phyloP scores from a whole-genome alignment of 2,113 vertebrate genomes.

The Aspidoscelis tigris region DNA sequence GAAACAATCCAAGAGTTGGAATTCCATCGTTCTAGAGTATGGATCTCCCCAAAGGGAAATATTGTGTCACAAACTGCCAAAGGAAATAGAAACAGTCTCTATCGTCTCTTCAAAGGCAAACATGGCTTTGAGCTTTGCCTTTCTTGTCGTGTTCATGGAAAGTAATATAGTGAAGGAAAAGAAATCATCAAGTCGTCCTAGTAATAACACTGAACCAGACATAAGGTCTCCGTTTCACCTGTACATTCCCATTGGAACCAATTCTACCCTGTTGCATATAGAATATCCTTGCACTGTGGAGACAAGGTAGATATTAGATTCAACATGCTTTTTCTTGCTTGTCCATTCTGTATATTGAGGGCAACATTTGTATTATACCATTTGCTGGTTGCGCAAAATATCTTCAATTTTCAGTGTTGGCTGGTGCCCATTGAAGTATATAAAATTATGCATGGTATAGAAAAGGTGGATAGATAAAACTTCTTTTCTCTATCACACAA shows the following conservation, averaged over 20 bases:
- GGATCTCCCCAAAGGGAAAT: constrained; percentile 38
- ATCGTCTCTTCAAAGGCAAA: constrained; percentile 33
- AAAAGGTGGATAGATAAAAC: no score
- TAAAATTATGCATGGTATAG: no score
- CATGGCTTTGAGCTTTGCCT: constrained; percentile 40
- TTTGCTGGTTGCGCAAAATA: no score
- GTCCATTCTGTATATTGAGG: no score
- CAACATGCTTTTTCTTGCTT: no score
- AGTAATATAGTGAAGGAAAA: neutral
- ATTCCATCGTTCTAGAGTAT: constrained; percentile 24
- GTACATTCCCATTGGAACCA: constrained; percentile 13
- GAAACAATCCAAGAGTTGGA: constrained; percentile 33
- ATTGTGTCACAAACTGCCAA: constrained; percentile 25
- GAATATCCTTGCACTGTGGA: neutral
- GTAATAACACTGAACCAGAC: constrained; percentile 54
- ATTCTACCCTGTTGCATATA: constrained; percentile 35
- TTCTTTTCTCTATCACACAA: no score
- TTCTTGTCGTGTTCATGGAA: constrained; percentile 53
- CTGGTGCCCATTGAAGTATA: no score
- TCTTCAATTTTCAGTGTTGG: no score
- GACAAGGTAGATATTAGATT: neutral
- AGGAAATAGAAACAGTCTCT: constrained; percentile 12
- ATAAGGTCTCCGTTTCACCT: constrained; percentile 1
- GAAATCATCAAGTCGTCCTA: constrained; percentile 26
- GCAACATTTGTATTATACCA: no score